Percentiles rank a stretch among this genome's conserved stretches.
These are phyloP conservation scores for Callithrix jacchus DNA, from an alignment of 2,113 vertebrate species.

Conservation along the genomic window DNA sequence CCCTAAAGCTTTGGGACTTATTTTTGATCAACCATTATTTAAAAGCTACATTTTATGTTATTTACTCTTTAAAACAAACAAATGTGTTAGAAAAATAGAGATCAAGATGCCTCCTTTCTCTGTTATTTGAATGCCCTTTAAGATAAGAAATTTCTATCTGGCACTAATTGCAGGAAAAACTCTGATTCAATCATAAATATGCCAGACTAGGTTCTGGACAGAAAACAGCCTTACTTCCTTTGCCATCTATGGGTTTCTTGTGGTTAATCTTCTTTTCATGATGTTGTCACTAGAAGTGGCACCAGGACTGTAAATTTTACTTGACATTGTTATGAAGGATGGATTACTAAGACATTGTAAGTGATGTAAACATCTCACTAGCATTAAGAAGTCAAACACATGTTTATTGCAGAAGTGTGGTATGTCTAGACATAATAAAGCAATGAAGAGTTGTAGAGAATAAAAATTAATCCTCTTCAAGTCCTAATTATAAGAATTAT, in stretches of 20 bases:
- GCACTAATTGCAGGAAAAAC: neutral
- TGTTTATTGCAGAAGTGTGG: conserved; percentile 71
- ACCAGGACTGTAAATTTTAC: conserved; percentile 50
- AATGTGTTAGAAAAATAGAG: conserved; percentile 25
- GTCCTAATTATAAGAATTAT: conserved; percentile 72
- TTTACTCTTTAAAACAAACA: neutral
- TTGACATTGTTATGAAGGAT: conserved; percentile 71
- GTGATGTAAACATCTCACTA: conserved; percentile 64
- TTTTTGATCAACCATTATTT: conserved; percentile 18
- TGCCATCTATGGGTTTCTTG: conserved; percentile 35
- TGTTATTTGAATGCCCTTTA: neutral
- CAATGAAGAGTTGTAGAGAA: conserved; percentile 68
- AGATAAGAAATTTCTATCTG: neutral
- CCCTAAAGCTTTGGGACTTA: neutral
- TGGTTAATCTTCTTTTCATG: conserved; percentile 59
- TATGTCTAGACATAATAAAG: conserved; percentile 74
- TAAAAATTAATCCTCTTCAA: conserved; percentile 76
- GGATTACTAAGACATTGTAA: conserved; percentile 55
- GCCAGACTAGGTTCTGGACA: conserved; percentile 17
- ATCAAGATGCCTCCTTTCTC: neutral
- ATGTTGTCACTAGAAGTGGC: conserved; percentile 51
- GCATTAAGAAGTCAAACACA: conserved; percentile 64
- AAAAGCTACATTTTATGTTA: neutral
- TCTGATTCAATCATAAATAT: neutral
- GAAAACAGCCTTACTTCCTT: conserved; percentile 23